These are phyloP conservation scores for Astyanax mexicanus DNA, from an alignment of 2,797 vertebrate genomes.

Conservation along the genomic window DNA sequence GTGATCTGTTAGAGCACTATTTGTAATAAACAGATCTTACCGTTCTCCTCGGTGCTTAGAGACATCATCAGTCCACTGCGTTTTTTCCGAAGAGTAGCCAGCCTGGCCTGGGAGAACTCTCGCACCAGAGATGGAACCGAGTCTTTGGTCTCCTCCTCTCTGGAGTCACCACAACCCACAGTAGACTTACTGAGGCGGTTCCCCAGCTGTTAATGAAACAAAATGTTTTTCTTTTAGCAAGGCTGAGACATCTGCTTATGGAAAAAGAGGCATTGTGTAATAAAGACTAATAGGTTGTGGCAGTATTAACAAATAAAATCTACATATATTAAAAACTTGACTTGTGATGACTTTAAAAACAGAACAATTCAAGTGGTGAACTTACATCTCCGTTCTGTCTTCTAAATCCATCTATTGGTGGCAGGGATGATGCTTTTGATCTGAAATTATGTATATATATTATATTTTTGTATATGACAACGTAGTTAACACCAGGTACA, in stretches of 20 bases:
- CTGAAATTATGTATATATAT: slow-evolving; percentile 76
- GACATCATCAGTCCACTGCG: slow-evolving; percentile 71
- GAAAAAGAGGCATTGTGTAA: background rate
- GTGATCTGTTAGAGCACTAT: no score
- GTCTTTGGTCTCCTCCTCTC: slow-evolving; percentile 76
- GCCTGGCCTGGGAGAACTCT: slow-evolving; percentile 77
- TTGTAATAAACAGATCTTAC: slow-evolving; percentile 69
- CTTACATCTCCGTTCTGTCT: slow-evolving; percentile 94
- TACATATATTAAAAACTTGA: background rate
- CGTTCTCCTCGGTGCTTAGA: slow-evolving; percentile 67
- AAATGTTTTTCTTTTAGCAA: no score
- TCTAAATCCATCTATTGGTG: slow-evolving; percentile 85
- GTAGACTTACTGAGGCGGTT: slow-evolving; percentile 81
- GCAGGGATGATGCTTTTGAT: slow-evolving; percentile 87
- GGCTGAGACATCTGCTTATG: background rate
- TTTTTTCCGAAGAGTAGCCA: slow-evolving; percentile 76
- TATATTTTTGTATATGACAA: no score
- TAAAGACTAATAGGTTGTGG: no score
- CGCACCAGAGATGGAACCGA: slow-evolving; percentile 74
- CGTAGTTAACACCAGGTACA: no score
- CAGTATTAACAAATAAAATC: background rate
- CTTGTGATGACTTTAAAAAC: no score
- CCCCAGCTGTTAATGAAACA: slow-evolving; percentile 66
- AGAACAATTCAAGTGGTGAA: slow-evolving; percentile 46
- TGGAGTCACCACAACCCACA: slow-evolving; percentile 71